Base-by-base conservation (phyloP, 2,888 invertebrate species). In the Amorpha juglandis region DNA sequence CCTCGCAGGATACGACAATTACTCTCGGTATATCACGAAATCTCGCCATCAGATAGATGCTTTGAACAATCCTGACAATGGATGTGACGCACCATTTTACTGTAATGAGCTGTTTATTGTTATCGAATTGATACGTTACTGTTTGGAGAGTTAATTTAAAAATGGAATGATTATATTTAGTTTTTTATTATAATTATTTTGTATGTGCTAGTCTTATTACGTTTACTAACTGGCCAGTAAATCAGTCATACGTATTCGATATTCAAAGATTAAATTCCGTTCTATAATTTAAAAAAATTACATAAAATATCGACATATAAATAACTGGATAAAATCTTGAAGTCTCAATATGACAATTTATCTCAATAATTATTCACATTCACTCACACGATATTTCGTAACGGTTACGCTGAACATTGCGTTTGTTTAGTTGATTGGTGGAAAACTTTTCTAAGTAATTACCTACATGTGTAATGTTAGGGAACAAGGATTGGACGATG, bases 1-100 rank as follows among this genome's bases (percentile, higher is more conserved):
- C 79, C 76, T 78, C 73, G 79, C 80, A 84, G 86, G 85, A 87
- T 87, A 85, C 81, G 80, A 79, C 74, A 78, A 83, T 84, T 85
- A 83, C 81, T 88, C 84, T 84, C 84, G 74, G 72, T 73, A 68
- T 69, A 74, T 81, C 81, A 85, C 82, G 81, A 75, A 74, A 79
- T 79, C 76, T 77, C 70, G 65, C 77, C 75, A 70, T 73, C 77
- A 73, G 64, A 63, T 76, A 73, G 64, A 63, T 63, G 51, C 42
- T 62, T 33, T 33, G 45, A 53, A 45, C 53, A 53, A 19, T 33
- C 27, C n/a, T 64, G 53, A 64, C 27, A 62, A 62, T 65, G n/a
- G 33, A 47, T 48, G 47, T 35, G n/a, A 55, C 33, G 48, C 48
- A 35, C 19, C 27, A 27, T 33, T 63, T 62, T 63, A 27, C 47